A percentile compares a stretch with the other conserved stretches of the same genome.
These are phyloP conservation scores for Rotaria socialis DNA, from an alignment of 2,888 invertebrate genomes.

Conservation along the genomic window DNA sequence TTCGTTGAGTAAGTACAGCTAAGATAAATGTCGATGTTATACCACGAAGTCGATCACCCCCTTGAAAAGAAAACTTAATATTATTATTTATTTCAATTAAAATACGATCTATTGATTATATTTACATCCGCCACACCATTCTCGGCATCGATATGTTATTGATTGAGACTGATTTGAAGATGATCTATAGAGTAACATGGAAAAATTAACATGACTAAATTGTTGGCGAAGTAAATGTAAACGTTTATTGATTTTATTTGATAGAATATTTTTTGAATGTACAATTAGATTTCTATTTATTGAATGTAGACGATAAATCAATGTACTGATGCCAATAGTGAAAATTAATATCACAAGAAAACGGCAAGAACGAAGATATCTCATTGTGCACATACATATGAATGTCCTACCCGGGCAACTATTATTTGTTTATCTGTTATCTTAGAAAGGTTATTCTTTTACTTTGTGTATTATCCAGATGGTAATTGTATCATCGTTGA, in stretches of 20 bases:
- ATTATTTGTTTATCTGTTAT: neutral
- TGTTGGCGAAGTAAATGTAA: neutral
- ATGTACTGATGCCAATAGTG: neutral
- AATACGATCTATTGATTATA: neutral
- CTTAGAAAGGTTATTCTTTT: neutral
- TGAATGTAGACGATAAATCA: neutral
- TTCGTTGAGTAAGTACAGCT: neutral
- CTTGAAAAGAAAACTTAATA: neutral
- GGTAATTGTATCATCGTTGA: neutral
- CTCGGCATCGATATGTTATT: neutral
- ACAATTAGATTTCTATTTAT: neutral
- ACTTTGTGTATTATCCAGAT: neutral
- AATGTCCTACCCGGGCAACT: neutral
- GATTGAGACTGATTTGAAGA: neutral
- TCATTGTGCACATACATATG: neutral
- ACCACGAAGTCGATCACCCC: slow-evolving; percentile 34
- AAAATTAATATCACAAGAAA: neutral
- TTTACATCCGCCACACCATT: neutral
- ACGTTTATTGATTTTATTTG: neutral
- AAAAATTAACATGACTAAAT: neutral
- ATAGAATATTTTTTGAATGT: neutral
- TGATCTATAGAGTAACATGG: neutral
- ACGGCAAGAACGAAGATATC: neutral
- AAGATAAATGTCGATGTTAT: slow-evolving; percentile 20
- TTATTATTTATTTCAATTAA: neutral